Evolutionary conservation across 2,888 invertebrate genomes (phyloP).

Genomic region (Parthenolecanium corni): DNA sequence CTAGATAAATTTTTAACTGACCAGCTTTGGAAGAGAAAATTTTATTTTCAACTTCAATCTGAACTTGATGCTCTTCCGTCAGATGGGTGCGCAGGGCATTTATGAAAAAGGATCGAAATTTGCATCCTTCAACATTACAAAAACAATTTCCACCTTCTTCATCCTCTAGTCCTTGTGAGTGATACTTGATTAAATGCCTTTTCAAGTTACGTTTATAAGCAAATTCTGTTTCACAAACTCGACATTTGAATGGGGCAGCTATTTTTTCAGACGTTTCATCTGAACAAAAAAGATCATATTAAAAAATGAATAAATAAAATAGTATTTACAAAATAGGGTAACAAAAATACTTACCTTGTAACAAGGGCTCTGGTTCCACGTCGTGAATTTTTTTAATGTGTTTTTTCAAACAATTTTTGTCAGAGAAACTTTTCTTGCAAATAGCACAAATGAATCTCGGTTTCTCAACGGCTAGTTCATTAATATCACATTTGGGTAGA

Average conservation of each 20-base stretch:
- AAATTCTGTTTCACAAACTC: conserved; percentile 19
- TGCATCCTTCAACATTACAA: conserved; percentile 17
- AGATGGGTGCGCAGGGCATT: conserved; percentile 14
- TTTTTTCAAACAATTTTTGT: conserved; percentile 18
- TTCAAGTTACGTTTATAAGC: conserved; percentile 19
- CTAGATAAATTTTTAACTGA: neutral
- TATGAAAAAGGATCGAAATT: conserved; percentile 21
- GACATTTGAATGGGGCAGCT: conserved; percentile 12
- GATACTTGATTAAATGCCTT: conserved; percentile 20
- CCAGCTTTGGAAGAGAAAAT: conserved; percentile 6
- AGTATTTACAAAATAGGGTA: too few relatives aligned
- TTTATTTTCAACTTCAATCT: conserved; percentile 15
- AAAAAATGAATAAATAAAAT: neutral
- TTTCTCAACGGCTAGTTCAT: neutral
- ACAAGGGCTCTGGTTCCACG: conserved; percentile 7
- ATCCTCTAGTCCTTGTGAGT: conserved; percentile 15
- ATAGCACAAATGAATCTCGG: conserved; percentile 13
- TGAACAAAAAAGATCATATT: neutral
- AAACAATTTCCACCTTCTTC: conserved; percentile 20
- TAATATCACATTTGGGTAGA: neutral
- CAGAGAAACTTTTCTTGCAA: conserved; percentile 17
- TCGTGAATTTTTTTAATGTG: conserved; percentile 18
- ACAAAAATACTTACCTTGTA: neutral
- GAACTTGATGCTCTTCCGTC: conserved; percentile 13
- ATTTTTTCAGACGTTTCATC: neutral